Evolutionary conservation across 2,113 vertebrate genomes (phyloP).

Genomic region (Zosterops lateralis): DNA sequence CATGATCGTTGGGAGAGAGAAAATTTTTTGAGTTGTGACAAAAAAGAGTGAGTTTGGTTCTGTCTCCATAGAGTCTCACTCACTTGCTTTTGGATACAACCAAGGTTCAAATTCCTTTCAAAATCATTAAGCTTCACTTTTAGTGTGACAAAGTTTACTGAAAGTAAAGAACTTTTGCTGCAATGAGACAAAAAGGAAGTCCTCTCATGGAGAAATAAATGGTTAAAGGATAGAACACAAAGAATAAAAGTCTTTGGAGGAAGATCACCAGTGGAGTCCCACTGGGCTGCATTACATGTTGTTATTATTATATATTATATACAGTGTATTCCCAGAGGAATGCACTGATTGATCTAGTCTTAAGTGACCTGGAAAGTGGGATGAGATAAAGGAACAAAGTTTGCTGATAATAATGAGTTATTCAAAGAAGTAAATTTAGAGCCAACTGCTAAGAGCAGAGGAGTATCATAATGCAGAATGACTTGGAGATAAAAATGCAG

Average conservation of each 20-base stretch:
- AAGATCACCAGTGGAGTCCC: not conserved
- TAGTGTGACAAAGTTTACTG: not conserved
- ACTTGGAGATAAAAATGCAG: conserved; percentile 32
- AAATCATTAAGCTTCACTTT: not conserved
- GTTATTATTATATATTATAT: not conserved
- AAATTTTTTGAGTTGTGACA: not conserved
- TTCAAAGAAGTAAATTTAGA: conserved; percentile 1
- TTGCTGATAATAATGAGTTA: conserved; percentile 2
- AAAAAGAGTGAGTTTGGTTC: not conserved
- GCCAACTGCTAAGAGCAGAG: not conserved
- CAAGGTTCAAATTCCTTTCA: not conserved
- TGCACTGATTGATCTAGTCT: not conserved
- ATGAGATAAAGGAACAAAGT: not conserved
- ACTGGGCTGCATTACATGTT: not conserved
- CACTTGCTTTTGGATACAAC: not conserved
- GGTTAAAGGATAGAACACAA: not conserved
- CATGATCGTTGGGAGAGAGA: not conserved
- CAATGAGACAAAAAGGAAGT: not conserved
- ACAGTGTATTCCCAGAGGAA: not conserved
- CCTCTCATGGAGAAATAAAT: not conserved
- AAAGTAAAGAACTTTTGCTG: not conserved
- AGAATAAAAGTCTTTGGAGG: not conserved
- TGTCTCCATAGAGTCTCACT: not conserved
- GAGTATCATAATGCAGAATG: not conserved
- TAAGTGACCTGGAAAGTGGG: not conserved